phyloP scores from a whole-genome alignment of 2,113 vertebrate species.

The Coturnix japonica region DNA sequence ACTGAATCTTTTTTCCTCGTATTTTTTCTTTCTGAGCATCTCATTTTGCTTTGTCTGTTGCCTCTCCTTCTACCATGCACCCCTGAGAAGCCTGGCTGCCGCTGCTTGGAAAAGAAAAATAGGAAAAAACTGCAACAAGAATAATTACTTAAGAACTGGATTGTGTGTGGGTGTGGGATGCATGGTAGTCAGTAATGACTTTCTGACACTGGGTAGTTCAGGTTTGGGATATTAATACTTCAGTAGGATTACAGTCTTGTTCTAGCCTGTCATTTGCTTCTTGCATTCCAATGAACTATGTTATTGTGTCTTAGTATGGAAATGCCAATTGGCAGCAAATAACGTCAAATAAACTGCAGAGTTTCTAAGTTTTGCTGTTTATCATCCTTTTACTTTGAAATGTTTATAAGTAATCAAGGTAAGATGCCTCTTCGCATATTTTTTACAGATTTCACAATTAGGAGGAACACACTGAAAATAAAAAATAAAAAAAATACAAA shows the following conservation, averaged over 20 bases:
- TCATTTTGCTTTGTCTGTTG: not conserved
- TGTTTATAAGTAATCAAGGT: not conserved
- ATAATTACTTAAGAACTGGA: not conserved
- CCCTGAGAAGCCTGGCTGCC: accelerated
- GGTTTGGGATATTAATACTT: not conserved
- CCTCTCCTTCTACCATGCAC: not conserved
- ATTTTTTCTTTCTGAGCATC: not conserved
- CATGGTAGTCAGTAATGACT: not conserved
- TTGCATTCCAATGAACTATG: not conserved
- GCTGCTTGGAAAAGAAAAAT: not conserved
- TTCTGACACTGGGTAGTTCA: not conserved
- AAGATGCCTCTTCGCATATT: not conserved
- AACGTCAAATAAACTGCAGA: too few relatives aligned
- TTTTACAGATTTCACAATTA: not conserved
- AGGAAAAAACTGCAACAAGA: not conserved
- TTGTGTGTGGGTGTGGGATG: not conserved
- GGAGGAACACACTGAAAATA: not conserved
- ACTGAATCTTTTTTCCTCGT: not conserved
- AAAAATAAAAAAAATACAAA: not conserved
- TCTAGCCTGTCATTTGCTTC: not conserved
- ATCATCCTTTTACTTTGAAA: not conserved
- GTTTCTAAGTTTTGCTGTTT: not conserved
- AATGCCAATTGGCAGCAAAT: not conserved
- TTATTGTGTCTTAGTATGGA: not conserved
- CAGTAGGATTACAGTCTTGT: not conserved